Conservation (phyloP, 2,797 vertebrate species). For the Rhinichthys osculus region DNA sequence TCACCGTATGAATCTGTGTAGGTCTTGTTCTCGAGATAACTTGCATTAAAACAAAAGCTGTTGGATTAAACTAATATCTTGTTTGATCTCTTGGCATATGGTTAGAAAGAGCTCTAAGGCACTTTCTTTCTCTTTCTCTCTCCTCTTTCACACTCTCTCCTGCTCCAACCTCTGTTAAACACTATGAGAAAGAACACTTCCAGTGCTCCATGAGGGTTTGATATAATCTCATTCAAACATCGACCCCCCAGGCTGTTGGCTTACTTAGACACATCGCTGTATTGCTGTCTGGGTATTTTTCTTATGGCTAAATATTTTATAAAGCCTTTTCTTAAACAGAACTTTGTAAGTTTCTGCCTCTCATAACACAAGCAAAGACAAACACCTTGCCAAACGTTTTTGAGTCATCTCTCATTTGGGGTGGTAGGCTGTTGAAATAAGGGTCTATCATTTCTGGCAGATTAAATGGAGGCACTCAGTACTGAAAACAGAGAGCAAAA, state of each 20-base stretch:
- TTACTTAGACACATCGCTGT: conserved; percentile 42
- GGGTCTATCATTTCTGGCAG: conserved; percentile 1
- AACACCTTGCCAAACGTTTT: conserved; percentile 25
- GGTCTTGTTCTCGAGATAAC: conserved; percentile 32
- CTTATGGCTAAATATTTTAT: conserved; percentile 24
- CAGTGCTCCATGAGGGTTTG: conserved; percentile 43
- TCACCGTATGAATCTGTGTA: neutral
- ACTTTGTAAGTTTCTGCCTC: conserved; percentile 5
- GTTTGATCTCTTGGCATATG: conserved; percentile 45
- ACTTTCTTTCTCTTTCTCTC: conserved; percentile 7
- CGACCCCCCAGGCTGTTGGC: conserved; percentile 41
- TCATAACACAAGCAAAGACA: conserved; percentile 6
- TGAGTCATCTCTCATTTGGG: conserved; percentile 25
- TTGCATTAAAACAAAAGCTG: conserved; percentile 46
- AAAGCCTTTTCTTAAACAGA: conserved; percentile 1
- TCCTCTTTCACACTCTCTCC: conserved; percentile 3
- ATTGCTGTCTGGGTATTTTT: conserved; percentile 46
- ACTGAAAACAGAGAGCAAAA: neutral
- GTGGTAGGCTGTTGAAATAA: conserved; percentile 7
- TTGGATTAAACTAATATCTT: conserved; percentile 50
- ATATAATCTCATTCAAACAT: conserved; percentile 58
- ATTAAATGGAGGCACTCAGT: neutral
- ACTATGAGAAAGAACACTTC: conserved; percentile 36
- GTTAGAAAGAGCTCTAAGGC: conserved; percentile 22
- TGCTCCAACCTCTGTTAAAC: conserved; percentile 42